Conservation (phyloP, 2,113 vertebrate genomes). For the Triplophysa tibetana region DNA sequence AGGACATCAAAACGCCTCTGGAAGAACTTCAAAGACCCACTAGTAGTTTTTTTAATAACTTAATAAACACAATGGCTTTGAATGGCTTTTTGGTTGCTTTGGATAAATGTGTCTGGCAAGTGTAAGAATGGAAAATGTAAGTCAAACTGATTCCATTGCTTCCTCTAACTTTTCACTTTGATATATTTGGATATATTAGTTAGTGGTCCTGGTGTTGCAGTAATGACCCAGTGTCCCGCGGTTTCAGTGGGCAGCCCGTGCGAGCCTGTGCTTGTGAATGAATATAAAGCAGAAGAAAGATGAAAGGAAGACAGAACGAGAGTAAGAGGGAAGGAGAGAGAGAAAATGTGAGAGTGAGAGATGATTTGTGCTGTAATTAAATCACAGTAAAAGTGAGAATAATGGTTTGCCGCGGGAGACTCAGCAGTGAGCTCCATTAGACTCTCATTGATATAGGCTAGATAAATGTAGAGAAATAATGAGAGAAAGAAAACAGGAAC, state of each 20-base stretch:
- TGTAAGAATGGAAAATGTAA: no score
- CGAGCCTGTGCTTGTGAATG: constrained; percentile 32
- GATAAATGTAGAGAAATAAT: not conserved
- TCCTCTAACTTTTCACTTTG: not conserved
- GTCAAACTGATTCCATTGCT: not conserved
- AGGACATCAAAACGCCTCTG: not conserved
- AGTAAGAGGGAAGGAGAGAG: not conserved
- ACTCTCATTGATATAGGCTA: not conserved
- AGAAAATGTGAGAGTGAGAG: not conserved
- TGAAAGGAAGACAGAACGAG: not conserved
- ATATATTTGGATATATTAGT: not conserved
- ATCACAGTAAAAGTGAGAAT: constrained; percentile 15
- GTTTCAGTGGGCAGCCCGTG: not conserved
- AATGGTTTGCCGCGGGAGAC: constrained; percentile 6
- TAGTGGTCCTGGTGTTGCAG: not conserved
- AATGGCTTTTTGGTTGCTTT: no score
- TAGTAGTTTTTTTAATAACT: no score
- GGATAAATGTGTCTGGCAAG: no score
- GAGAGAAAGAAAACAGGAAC: not conserved
- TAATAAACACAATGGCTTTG: no score
- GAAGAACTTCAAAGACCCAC: not conserved
- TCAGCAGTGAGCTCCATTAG: not conserved
- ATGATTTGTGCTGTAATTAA: not conserved
- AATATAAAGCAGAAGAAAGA: not conserved
- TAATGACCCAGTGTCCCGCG: constrained; percentile 7